phyloP scores from a whole-genome alignment of 30 jellyfish, hydroid and myxozoan species.

The Calvadosia cruxmelitensis region DNA sequence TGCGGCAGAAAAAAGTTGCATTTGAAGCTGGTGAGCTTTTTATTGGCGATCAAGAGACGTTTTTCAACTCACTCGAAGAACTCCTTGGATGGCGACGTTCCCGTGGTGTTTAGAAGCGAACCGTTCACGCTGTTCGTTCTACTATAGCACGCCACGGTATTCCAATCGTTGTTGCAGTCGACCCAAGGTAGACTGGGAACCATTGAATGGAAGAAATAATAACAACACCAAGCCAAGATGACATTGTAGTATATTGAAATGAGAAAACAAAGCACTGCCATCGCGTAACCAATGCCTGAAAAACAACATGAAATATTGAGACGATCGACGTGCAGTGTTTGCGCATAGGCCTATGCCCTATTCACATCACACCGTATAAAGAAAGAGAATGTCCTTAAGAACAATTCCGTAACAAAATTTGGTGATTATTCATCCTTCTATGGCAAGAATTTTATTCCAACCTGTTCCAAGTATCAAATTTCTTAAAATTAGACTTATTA shows the following conservation, averaged over 20 bases:
- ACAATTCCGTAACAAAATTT: too few relatives aligned
- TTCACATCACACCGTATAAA: too few relatives aligned
- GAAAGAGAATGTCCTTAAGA: too few relatives aligned
- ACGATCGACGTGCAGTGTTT: too few relatives aligned
- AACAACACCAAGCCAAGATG: slow-evolving; percentile 90
- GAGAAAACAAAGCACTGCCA: slow-evolving; percentile 63
- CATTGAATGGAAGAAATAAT: slow-evolving; percentile 48
- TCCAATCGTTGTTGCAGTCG: slow-evolving; percentile 69
- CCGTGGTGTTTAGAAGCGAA: not conserved
- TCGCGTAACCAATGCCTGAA: slow-evolving; percentile 72
- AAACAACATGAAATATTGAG: not conserved
- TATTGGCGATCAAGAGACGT: too few relatives aligned
- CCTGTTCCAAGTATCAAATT: too few relatives aligned
- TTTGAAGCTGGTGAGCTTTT: too few relatives aligned
- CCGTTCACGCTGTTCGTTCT: not conserved
- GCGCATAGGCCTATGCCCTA: too few relatives aligned
- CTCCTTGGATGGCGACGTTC: slow-evolving; percentile 70
- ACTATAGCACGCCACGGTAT: slow-evolving; percentile 33
- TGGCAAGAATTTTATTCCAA: too few relatives aligned
- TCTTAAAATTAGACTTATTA: too few relatives aligned
- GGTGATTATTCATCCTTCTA: too few relatives aligned
- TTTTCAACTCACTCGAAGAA: slow-evolving; percentile 54
- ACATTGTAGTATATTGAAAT: slow-evolving; percentile 77
- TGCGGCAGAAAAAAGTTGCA: too few relatives aligned
- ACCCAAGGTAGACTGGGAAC: slow-evolving; percentile 66